These are phyloP conservation scores for Ceratosolen fusciceps DNA, from an alignment of 1,140 invertebrate genomes.

Conservation along the genomic window DNA sequence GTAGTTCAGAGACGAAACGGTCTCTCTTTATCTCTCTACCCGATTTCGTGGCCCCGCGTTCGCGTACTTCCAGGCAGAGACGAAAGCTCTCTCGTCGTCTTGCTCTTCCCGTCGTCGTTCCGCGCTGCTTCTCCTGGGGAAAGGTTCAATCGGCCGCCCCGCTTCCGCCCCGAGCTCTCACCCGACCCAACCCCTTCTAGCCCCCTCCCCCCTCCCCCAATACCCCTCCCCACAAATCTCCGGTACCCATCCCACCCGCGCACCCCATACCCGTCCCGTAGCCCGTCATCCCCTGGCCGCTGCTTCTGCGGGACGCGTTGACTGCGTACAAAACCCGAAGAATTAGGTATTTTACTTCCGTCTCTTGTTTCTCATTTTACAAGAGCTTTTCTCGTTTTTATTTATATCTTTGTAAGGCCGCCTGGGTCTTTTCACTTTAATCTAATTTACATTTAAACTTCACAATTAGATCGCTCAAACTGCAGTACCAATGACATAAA, in stretches of 20 bases:
- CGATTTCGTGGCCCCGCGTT: conserved; percentile 16
- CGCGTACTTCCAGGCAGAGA: background rate
- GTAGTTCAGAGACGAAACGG: conserved; percentile 46
- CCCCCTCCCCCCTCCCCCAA: background rate
- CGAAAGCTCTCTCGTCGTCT: conserved; percentile 20
- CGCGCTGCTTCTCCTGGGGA: conserved; percentile 16
- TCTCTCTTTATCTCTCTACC: conserved; percentile 48
- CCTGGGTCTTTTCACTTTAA: background rate
- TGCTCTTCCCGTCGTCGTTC: background rate
- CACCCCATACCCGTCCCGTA: too few species aligned
- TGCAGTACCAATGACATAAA: too few species aligned
- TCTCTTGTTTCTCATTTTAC: background rate
- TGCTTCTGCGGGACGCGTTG: background rate
- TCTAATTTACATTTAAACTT: too few species aligned
- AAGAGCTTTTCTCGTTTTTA: too few species aligned
- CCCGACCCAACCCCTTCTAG: background rate
- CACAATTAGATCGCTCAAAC: too few species aligned
- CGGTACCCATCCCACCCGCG: background rate
- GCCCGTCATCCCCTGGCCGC: background rate
- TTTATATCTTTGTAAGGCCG: background rate
- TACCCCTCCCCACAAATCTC: background rate
- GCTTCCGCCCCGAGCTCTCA: background rate
- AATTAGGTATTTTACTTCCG: conserved; percentile 28
- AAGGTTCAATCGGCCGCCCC: background rate
- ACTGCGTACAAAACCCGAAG: conserved; percentile 11